These are phyloP conservation scores for Isichthys henryi DNA, from an alignment of 2,113 vertebrate species.

Conservation along the genomic window DNA sequence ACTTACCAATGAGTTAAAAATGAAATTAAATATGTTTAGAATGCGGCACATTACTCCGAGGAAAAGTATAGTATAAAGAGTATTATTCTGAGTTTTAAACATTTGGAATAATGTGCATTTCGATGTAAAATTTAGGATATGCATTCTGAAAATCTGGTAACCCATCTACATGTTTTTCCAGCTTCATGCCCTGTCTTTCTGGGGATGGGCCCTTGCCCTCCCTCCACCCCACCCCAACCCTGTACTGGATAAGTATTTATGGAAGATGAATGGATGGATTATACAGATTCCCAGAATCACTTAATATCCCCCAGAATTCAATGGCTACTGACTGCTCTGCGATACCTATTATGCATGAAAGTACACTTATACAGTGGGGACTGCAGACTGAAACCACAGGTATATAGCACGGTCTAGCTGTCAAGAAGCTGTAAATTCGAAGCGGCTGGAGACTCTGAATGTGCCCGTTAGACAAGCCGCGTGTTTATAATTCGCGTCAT, in stretches of 20 bases:
- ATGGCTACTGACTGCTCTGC: neutral
- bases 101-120: neutral
- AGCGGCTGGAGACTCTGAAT: neutral
- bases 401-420: neutral
- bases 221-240: neutral
- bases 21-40: neutral
- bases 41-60: neutral
- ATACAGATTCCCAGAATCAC: neutral
- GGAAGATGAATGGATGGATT: neutral
- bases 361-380: neutral
- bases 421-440: neutral
- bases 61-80: neutral
- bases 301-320: neutral
- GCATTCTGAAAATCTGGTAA: neutral
- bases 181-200: neutral
- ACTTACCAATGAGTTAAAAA: neutral
- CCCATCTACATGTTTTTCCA: neutral
- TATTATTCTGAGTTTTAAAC: neutral
- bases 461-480: neutral
- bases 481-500: neutral
- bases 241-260: neutral
- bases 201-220: neutral
- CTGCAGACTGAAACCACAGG: neutral
- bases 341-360: neutral
- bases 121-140: neutral